A percentile compares a stretch with the other conserved stretches of the same genome.
Conservation (phyloP, 2,797 vertebrate species). For the Poecilia velifera region DNA sequence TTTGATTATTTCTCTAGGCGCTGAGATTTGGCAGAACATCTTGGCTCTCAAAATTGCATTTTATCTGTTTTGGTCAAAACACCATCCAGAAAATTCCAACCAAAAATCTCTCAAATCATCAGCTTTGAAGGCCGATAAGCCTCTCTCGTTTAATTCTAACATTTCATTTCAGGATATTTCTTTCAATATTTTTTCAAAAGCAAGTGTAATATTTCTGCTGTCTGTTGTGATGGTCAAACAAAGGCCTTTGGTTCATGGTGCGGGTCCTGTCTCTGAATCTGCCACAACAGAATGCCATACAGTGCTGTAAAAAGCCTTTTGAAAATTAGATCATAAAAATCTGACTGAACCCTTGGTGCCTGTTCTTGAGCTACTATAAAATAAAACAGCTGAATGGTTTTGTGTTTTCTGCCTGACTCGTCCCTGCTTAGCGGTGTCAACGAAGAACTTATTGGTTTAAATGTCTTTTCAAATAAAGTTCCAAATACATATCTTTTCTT, state of each 20-base stretch:
- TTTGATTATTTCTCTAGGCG: constrained; percentile 46
- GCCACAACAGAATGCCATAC: constrained; percentile 9
- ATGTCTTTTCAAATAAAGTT: constrained; percentile 29
- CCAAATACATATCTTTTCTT: constrained; percentile 16
- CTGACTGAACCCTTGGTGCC: constrained; percentile 35
- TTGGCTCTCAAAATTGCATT: constrained; percentile 38
- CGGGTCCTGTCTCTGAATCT: constrained; percentile 16
- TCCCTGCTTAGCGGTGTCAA: constrained; percentile 7
- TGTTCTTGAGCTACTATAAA: constrained; percentile 25
- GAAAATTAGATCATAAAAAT: constrained; percentile 45
- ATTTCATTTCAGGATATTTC: constrained; percentile 13
- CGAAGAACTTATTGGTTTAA: constrained; percentile 2
- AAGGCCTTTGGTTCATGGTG: constrained; percentile 26
- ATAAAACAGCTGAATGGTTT: constrained; percentile 13
- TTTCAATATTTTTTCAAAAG: constrained; percentile 27
- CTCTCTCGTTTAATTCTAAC: constrained; percentile 5
- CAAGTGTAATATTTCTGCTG: constrained; percentile 12
- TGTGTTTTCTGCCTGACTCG: constrained; percentile 6
- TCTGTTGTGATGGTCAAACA: constrained; percentile 22
- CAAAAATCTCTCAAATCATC: constrained; percentile 48
- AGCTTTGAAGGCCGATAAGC: constrained; percentile 34
- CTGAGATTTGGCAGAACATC: constrained; percentile 35
- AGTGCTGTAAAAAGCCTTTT: constrained; percentile 27
- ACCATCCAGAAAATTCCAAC: constrained; percentile 32
- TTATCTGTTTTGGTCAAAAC: constrained; percentile 44